A percentile compares a stretch with the other conserved stretches of the same genome.
phyloP scores from a whole-genome alignment of 2,888 invertebrate genomes.

The Diaprepes abbreviatus region DNA sequence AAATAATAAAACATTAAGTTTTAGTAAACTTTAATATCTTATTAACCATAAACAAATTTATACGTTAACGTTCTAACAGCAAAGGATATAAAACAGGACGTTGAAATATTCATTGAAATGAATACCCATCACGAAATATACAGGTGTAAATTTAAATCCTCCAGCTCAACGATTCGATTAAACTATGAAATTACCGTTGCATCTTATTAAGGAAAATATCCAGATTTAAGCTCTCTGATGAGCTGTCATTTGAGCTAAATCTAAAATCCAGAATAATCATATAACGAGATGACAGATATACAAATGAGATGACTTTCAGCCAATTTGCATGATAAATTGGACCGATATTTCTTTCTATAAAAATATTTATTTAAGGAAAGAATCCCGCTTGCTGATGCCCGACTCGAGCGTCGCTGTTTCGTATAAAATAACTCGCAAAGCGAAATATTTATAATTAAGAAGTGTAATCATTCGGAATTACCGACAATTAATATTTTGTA shows the following conservation, averaged over 20 bases:
- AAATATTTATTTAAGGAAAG: constrained; percentile 67
- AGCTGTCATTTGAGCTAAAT: constrained; percentile 63
- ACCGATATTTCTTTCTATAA: constrained; percentile 69
- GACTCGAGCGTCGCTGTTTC: constrained; percentile 6
- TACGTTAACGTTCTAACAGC: too few relatives aligned
- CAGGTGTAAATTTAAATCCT: constrained; percentile 53
- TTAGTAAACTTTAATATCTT: too few relatives aligned
- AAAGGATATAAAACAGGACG: neutral
- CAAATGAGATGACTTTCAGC: constrained; percentile 68
- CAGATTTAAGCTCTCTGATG: constrained; percentile 64
- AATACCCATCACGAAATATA: constrained; percentile 48
- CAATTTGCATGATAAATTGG: constrained; percentile 69
- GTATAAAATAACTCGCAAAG: neutral
- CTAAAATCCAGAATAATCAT: constrained; percentile 65
- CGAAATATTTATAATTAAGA: neutral
- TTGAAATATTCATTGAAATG: constrained; percentile 31
- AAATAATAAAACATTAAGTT: too few relatives aligned
- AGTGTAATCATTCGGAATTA: too few relatives aligned
- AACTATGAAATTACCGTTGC: constrained; percentile 62
- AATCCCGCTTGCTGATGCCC: constrained; percentile 42
- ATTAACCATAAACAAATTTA: too few relatives aligned
- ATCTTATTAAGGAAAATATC: constrained; percentile 64
- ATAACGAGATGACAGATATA: constrained; percentile 68
- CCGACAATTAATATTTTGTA: too few relatives aligned
- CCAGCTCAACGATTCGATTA: constrained; percentile 54